Percentiles rank a stretch among this genome's conserved stretches.
phyloP scores from a whole-genome alignment of 2,888 invertebrate species.

The Drosophila rubida region DNA sequence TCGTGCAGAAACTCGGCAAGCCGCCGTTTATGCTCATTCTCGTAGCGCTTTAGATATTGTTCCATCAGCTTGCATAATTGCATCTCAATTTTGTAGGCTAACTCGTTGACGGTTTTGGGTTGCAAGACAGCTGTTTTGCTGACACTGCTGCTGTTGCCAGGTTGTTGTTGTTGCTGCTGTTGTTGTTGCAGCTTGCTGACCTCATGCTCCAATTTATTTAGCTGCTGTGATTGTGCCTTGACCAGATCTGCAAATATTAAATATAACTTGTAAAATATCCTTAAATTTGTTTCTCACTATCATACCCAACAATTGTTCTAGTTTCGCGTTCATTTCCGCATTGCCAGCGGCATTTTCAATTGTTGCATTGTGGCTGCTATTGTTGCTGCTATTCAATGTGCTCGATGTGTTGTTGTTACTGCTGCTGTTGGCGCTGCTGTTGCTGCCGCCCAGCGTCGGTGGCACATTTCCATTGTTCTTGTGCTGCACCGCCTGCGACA shows the following conservation, averaged over 20 bases:
- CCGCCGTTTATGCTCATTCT: constrained; percentile 83
- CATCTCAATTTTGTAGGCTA: constrained; percentile 83
- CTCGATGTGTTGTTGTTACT: constrained; percentile 40
- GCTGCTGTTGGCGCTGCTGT: constrained; percentile 50
- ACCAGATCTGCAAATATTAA: constrained; percentile 84
- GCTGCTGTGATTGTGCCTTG: constrained; percentile 85
- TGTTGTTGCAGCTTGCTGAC: constrained; percentile 78
- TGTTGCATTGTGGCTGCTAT: constrained; percentile 41
- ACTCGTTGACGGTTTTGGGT: constrained; percentile 77
- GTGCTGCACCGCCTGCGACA: constrained; percentile 81
- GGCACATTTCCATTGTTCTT: constrained; percentile 72
- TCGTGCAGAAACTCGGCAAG: constrained; percentile 81
- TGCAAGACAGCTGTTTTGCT: constrained; percentile 41
- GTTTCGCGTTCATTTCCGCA: constrained; percentile 75
- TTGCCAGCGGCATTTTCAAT: constrained; percentile 34
- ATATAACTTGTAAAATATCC: neutral
- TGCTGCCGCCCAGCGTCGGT: constrained; percentile 57
- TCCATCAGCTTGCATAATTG: constrained; percentile 84
- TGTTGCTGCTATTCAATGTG: constrained; percentile 48
- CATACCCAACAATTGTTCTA: constrained; percentile 82
- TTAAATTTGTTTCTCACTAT: constrained; percentile 5
- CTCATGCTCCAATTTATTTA: constrained; percentile 85
- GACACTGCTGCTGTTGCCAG: constrained; percentile 49
- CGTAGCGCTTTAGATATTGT: constrained; percentile 83
- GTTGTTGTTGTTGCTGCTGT: constrained; percentile 39